Conservation (phyloP, 1,140 invertebrate genomes). For the Colletes latitarsis region DNA sequence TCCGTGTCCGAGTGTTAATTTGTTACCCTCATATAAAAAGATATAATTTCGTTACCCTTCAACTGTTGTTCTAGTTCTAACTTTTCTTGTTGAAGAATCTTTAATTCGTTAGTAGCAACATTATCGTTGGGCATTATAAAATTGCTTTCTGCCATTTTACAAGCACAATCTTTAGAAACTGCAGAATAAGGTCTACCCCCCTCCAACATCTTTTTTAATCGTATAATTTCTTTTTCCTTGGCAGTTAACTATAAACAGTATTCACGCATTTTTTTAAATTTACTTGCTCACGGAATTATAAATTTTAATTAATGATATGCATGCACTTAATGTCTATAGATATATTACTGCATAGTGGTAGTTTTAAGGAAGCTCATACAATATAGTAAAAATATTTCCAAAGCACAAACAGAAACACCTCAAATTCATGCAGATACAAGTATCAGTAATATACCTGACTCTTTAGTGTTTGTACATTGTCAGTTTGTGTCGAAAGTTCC, state of each 20-base stretch:
- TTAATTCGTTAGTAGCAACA: conserved; percentile 77
- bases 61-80: conserved; percentile 83
- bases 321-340: neutral
- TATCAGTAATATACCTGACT: conserved; percentile 75
- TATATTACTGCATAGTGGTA: conserved; percentile 2
- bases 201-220: conserved; percentile 84
- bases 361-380: neutral
- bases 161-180: conserved; percentile 83
- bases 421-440: conserved; percentile 31
- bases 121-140: conserved; percentile 66
- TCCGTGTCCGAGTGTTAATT: no score
- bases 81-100: conserved; percentile 82
- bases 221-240: conserved; percentile 84
- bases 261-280: neutral
- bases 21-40: conserved; percentile 73
- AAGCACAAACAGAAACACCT: conserved; percentile 10
- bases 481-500: conserved; percentile 76
- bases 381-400: neutral
- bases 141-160: conserved; percentile 77
- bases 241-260: conserved; percentile 65
- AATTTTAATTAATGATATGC: conserved; percentile 15
- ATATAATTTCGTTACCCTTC: conserved; percentile 74
- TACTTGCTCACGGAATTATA: neutral
- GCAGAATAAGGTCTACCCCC: conserved; percentile 83
- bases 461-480: conserved; percentile 76